Conservation (phyloP, 2,113 vertebrate genomes). For the Seriola aureovittata region DNA sequence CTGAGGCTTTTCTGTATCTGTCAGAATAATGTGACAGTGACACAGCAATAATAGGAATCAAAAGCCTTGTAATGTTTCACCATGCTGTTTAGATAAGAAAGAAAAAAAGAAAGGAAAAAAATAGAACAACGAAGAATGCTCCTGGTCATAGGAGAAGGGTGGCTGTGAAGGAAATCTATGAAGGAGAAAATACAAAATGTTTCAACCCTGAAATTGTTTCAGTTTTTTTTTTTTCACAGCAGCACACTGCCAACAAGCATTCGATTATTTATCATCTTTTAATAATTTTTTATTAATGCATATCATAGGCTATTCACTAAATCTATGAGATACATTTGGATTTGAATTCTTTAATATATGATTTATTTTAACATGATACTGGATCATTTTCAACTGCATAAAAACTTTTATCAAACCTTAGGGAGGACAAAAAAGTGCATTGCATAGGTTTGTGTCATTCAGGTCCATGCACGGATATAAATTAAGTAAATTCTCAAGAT, state of each 20-base stretch:
- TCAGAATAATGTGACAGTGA: conserved; percentile 81
- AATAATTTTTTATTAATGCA: not conserved
- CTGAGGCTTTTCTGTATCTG: conserved; percentile 69
- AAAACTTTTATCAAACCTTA: conserved; percentile 43
- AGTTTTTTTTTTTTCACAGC: conserved; percentile 32
- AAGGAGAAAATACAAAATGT: conserved; percentile 38
- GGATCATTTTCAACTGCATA: not conserved
- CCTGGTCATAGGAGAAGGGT: conserved; percentile 47
- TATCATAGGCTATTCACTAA: not conserved
- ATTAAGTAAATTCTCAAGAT: not conserved
- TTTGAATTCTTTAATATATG: not conserved
- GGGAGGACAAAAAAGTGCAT: not conserved
- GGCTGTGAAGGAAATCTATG: conserved; percentile 34
- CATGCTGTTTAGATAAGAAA: conserved; percentile 59
- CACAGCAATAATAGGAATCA: conserved; percentile 74
- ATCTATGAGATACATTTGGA: not conserved
- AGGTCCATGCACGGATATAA: not conserved
- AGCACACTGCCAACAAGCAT: conserved; percentile 24
- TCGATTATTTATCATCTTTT: not conserved
- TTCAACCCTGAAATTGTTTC: conserved; percentile 38
- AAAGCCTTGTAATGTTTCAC: conserved; percentile 71
- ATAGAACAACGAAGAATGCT: conserved; percentile 34
- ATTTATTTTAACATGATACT: not conserved
- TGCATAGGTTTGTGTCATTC: not conserved
- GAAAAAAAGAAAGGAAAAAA: conserved; percentile 24